Conservation (phyloP, 1,140 invertebrate genomes). For the Meloidogyne floridensis region DNA sequence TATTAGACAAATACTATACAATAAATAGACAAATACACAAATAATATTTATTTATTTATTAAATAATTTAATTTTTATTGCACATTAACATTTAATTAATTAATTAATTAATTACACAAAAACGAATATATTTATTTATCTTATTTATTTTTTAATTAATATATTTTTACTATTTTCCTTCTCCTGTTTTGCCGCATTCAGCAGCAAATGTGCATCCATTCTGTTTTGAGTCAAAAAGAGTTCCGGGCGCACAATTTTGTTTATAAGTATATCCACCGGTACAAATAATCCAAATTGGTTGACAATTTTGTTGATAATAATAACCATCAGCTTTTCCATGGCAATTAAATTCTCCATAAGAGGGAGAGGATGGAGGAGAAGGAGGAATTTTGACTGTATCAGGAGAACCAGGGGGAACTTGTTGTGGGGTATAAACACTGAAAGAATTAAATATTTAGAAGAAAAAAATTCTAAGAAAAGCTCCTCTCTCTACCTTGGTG, state of each 20-base stretch:
- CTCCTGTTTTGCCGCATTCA: constrained; percentile 16
- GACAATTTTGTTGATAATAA: constrained; percentile 25
- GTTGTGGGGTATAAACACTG: neutral
- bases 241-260: constrained; percentile 25
- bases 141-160: neutral
- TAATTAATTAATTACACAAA: neutral
- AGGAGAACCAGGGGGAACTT: neutral
- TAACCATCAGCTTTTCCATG: constrained; percentile 20
- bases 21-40: too few relatives aligned
- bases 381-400: neutral
- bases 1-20: too few relatives aligned
- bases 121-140: neutral
- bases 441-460: neutral
- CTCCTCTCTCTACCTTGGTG: neutral
- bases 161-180: neutral
- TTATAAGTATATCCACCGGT: constrained; percentile 6
- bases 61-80: too few relatives aligned
- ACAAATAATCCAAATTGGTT: constrained; percentile 12
- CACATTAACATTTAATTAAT: neutral
- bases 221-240: constrained; percentile 25
- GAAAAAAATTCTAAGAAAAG: neutral
- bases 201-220: constrained; percentile 19
- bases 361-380: neutral
- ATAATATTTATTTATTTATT: too few relatives aligned
- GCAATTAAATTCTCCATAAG: constrained; percentile 12